These are phyloP conservation scores for Hirtodrosophila confusa DNA, from an alignment of 2,888 invertebrate species.

Conservation along the genomic window DNA sequence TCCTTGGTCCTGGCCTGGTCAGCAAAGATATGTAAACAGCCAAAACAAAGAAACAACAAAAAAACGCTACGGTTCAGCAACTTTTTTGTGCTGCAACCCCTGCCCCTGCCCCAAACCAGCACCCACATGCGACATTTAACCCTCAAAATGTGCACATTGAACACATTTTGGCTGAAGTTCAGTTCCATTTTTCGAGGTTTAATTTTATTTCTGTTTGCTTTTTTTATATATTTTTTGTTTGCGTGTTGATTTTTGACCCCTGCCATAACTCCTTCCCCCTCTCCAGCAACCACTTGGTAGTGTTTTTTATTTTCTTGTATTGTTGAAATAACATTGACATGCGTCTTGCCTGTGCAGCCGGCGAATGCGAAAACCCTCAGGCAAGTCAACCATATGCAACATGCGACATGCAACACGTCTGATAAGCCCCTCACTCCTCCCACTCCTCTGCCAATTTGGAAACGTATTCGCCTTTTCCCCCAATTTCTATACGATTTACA, in stretches of 20 bases:
- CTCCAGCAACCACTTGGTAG: constrained; percentile 12
- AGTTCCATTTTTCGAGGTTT: constrained; percentile 38
- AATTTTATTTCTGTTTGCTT: constrained; percentile 14
- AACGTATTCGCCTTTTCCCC: constrained; percentile 17
- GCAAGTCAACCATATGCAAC: constrained; percentile 29
- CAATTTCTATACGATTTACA: constrained; percentile 67
- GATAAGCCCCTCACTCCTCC: neutral
- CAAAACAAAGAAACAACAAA: constrained; percentile 26
- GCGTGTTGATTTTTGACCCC: constrained; percentile 75
- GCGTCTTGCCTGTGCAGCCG: constrained; percentile 64
- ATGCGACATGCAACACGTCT: constrained; percentile 52
- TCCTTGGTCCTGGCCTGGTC: constrained; percentile 65
- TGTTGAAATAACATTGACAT: constrained; percentile 79
- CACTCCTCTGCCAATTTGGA: neutral
- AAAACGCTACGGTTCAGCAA: constrained; percentile 60
- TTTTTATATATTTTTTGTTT: constrained; percentile 45
- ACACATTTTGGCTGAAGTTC: constrained; percentile 59
- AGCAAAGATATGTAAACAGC: constrained; percentile 72
- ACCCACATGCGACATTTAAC: constrained; percentile 77
- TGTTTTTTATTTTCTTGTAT: constrained; percentile 61
- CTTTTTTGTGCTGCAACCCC: constrained; percentile 40
- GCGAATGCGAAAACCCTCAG: constrained; percentile 10
- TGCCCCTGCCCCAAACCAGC: neutral
- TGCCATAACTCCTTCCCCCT: constrained; percentile 49
- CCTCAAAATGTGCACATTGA: constrained; percentile 74